Percentiles rank a stretch among this genome's conserved stretches.
phyloP scores from a whole-genome alignment of 2,113 vertebrate species.

The Emydocephalus ijimae region DNA sequence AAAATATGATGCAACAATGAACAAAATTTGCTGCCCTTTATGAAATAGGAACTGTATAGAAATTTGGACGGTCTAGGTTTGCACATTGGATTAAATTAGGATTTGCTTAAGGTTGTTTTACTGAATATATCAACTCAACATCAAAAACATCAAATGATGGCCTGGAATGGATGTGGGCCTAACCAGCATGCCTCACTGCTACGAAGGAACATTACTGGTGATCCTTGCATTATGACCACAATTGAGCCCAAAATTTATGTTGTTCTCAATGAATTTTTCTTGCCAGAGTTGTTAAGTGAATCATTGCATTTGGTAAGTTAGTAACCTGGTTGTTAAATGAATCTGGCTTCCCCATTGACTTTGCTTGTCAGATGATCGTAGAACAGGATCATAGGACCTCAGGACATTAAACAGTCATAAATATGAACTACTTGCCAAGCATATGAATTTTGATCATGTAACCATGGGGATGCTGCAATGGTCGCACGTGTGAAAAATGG shows the following conservation, averaged over 20 bases:
- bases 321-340: neutral
- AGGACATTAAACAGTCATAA: neutral
- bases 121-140: neutral
- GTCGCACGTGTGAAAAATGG: neutral
- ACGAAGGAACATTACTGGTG: neutral
- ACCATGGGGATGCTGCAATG: neutral
- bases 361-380: neutral
- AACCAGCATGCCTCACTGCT: neutral
- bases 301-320: neutral
- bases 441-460: neutral
- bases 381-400: neutral
- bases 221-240: neutral
- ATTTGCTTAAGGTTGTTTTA: neutral
- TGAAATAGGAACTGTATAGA: neutral
- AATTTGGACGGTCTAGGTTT: neutral
- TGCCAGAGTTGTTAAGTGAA: neutral
- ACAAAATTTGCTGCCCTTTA: neutral
- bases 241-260: neutral
- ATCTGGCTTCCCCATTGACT: neutral
- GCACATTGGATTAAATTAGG: neutral
- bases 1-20: neutral
- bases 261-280: neutral
- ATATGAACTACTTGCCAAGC: neutral
- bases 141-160: neutral
- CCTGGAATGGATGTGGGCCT: neutral